Evolutionary conservation across 2,113 vertebrate genomes (phyloP), one percentile per base, ranked within the genome.

Genomic region (Phycodurus eques): DNA sequence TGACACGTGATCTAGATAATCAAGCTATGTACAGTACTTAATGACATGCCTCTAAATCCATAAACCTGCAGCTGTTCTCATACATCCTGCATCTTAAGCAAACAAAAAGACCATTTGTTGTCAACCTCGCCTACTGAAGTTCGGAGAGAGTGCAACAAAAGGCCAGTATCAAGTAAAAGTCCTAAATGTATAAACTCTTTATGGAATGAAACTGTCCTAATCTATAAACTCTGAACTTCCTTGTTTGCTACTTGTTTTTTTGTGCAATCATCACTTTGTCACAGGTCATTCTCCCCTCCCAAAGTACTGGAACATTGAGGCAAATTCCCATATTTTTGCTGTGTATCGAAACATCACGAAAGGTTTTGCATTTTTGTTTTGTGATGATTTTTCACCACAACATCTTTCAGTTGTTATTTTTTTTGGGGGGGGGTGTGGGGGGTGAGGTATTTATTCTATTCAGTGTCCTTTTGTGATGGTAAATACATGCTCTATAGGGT

Each of bases 81-180:
- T 47, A 44, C 17, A 10, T 66, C 44, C 35, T 15, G 15, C 13
- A 47, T 46, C 12, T 81, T 71, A 68, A 33, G 63, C 44, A 47
- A 74, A 66, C 35, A 73, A 75, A 74, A 62, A 42, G 20, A 8
- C 43, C 56, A 82, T 82, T 86, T 85, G 57, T 33, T 60, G 85
- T 88, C 79, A 83, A 86, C 79, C 64, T 71, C 1, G 5, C 3
- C 65, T 67, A 71, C 27, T 70, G 67, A 56, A 75, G 63, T 31
- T n/a, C 1, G 67, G 33, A 71, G 46, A 47, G 54, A 69, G 31
- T 54, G 69, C 65, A 75, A 63, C 62, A 72, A 70, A 53, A n/a
- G 67, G 62, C 63, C 19, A 42, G 27, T 35, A 77, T 17, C 33
- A 68, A 44, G 60, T 53, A 51, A 63, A 75, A 78, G 65, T 57